Base-by-base conservation (phyloP, 2,888 invertebrate genomes). In the Pyralis farinalis region DNA sequence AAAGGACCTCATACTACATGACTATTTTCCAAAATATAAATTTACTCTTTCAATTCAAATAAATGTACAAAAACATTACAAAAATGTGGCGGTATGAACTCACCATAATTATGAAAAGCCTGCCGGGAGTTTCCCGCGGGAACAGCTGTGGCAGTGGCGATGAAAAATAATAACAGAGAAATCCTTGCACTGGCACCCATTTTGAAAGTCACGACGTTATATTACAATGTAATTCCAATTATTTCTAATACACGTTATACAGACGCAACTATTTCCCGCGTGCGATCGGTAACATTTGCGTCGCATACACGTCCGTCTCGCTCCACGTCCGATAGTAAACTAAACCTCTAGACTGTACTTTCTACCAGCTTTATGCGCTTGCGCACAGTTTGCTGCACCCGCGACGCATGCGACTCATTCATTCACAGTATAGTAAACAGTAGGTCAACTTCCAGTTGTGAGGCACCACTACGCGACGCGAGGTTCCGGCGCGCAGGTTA, bases 221-320 rank as follows among this genome's bases (percentile, higher is more conserved):
- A 31, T 46, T 46, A 37, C 34, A 50, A 47, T 43, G 51, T 20
- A 35, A 27, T 3, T 16, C 16, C 21, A 31, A 16, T 27, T 29
- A 53, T 43, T 44, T 42, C 48, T 61, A 48, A 59, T 66, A 63
- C 57, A 71, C 71, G 66, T 59, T 43, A 47, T 27, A 52, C 44
- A 51, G 79, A 83, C 85, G 86, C 82, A 86, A 86, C 85, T 85
- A 79, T 82, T 81, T 76, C 72, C 83, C 84, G 84, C 83, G 77
- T 72, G 59, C 55, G 65, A 53, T 67, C 78, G 84, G 83, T 83
- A 77, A 82, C 69, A 85, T 85, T 86, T 86, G 80, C 84, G 85
- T 72, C 78, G 59, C 52, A 42, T 44, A 51, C 54, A 69, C 84
- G 84, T 74, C 67, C 59, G 66, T 48, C 61, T 48, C 60, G 58